These are phyloP conservation scores for Athene cunicularia DNA, from an alignment of 2,113 vertebrate genomes.

Conservation along the genomic window DNA sequence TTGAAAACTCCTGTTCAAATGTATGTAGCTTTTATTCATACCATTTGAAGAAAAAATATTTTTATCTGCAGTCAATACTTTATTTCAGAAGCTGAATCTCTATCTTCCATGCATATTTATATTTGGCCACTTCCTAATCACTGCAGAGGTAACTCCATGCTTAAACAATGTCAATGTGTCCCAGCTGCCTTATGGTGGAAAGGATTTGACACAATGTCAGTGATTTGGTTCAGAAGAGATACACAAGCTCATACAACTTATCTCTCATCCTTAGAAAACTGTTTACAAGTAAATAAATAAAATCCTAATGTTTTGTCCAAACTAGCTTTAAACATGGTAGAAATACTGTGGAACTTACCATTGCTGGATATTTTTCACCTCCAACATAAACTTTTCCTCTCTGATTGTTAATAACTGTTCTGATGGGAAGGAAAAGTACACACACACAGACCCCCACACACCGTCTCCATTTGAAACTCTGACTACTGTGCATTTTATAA, in stretches of 20 bases:
- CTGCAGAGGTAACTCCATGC: background rate
- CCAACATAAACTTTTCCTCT: background rate
- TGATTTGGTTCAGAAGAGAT: background rate
- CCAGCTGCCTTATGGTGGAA: background rate
- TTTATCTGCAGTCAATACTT: background rate
- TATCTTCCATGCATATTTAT: background rate
- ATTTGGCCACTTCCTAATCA: background rate
- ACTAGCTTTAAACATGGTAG: background rate
- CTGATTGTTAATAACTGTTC: background rate
- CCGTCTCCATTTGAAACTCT: background rate
- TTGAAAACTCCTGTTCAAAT: conserved; percentile 4
- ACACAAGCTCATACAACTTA: background rate
- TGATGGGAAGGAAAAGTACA: background rate
- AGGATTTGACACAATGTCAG: background rate
- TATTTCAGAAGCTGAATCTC: background rate
- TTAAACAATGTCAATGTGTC: background rate
- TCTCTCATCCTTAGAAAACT: background rate
- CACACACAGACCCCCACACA: too few relatives aligned
- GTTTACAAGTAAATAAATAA: background rate
- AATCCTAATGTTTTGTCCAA: background rate
- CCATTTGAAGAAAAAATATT: background rate
- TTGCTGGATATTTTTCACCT: background rate
- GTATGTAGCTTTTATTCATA: background rate
- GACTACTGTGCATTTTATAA: background rate
- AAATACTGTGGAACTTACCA: background rate